Evolutionary conservation across 2,797 vertebrate species (phyloP), one percentile per base, ranked within the genome.

Genomic region (Amazona finschi): DNA sequence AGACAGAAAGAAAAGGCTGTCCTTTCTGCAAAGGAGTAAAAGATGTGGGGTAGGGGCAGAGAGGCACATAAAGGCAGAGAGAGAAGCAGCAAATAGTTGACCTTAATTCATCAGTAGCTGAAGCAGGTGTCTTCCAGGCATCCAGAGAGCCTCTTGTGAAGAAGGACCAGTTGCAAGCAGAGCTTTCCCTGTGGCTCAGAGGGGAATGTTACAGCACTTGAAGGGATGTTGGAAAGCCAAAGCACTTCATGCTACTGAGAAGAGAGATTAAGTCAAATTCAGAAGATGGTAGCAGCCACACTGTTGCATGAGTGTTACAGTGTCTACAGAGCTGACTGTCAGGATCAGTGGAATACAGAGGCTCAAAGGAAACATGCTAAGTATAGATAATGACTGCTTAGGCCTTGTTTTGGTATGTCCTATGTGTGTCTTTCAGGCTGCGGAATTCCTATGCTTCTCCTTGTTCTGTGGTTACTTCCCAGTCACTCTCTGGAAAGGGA

Each of bases 101-200:
- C 18, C 4, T 10, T 3, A 8, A 64, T 1, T 2, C 36, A 30
- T 15, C 58, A 19, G 58, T 9, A 5, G 53, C 64, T 61, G 58
- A 50, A 43, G 33, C 5, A 8, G 22, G 4, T 55, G 27, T 12
- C n/a, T 39, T n/a, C 17, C 36, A 18, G n/a, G 36, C 53, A 24
- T 39, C 25, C 11, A 21, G 5, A 6, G 31, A 46, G 5, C 15
- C 14, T 46, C 33, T 43, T 27, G 53, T 39, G 15, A 36, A 20
- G 24, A 49, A n/a, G 52, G 31, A 58, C 7, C 21, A 39, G 15
- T n/a, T 27, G n/a, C 22, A 22, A 60, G 43, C 53, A 67, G 6
- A 7, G 9, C 15, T 6, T 10, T 52, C 5, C 17, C 4, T 0
- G 0, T 33, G 39, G 25, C 47, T 74, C 19, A 18, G 25, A 28